phyloP scores from a whole-genome alignment of 92 coral and sea anemone species.

The Parazoanthus atlanticus region DNA sequence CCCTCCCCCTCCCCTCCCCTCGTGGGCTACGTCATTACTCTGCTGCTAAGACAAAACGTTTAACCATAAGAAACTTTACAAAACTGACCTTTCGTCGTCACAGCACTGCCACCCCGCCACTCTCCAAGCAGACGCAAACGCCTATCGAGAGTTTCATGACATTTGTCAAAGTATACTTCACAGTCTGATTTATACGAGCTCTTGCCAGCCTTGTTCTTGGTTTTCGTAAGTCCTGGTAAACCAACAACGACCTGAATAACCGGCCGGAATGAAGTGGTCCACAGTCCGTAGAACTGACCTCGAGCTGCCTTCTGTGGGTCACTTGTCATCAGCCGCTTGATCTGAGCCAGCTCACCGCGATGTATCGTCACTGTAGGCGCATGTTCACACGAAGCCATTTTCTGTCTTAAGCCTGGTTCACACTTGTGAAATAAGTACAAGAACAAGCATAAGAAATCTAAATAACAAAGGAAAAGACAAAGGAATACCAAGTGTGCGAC shows the following conservation, averaged over 20 bases:
- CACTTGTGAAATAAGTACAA: too few species aligned
- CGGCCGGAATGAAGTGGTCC: slow-evolving; percentile 69
- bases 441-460: too few species aligned
- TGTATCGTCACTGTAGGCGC: slow-evolving; percentile 54
- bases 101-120: slow-evolving; percentile 44
- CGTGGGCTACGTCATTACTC: too few species aligned
- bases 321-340: background rate
- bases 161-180: background rate
- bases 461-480: too few species aligned
- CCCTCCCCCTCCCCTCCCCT: too few species aligned
- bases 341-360: slow-evolving; percentile 62
- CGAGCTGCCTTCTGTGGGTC: background rate
- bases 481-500: too few species aligned
- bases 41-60: too few species aligned
- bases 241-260: slow-evolving; percentile 59
- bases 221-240: background rate
- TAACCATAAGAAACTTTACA: background rate
- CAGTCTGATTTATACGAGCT: too few species aligned
- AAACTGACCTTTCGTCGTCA: slow-evolving; percentile 3
- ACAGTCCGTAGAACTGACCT: slow-evolving; percentile 64
- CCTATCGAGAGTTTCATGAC: background rate
- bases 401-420: too few species aligned
- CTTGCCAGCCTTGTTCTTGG: too few species aligned
- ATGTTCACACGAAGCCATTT: slow-evolving; percentile 10
- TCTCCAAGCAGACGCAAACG: slow-evolving; percentile 55